Percentiles rank a stretch among this genome's conserved stretches.
Conservation (phyloP, 1,140 invertebrate genomes). For the Periplaneta americana region DNA sequence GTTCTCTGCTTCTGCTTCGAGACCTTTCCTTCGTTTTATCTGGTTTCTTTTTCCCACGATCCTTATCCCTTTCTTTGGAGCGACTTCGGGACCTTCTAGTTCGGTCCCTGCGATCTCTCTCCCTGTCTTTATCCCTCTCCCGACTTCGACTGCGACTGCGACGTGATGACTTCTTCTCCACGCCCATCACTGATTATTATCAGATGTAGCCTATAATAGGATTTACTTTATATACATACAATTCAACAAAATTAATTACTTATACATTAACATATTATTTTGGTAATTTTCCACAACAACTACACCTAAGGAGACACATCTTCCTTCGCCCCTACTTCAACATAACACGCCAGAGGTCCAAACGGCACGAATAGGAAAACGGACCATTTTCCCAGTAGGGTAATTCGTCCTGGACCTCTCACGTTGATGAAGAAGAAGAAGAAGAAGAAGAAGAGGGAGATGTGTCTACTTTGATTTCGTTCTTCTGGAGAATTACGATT, state of each 20-base stretch:
- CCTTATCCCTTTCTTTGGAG: slow-evolving; percentile 35
- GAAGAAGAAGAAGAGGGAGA: too few species aligned
- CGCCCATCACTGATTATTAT: not conserved
- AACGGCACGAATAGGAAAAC: too few species aligned
- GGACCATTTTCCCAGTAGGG: too few species aligned
- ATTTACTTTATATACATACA: too few species aligned
- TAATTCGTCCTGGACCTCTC: too few species aligned
- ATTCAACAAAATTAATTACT: not conserved
- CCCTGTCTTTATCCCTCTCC: slow-evolving; percentile 27
- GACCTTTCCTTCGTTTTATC: slow-evolving; percentile 1
- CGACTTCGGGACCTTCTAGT: slow-evolving; percentile 35
- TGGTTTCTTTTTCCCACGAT: slow-evolving; percentile 29
- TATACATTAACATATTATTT: not conserved
- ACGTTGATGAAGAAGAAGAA: too few species aligned
- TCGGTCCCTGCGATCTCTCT: slow-evolving; percentile 26
- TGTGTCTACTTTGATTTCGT: too few species aligned
- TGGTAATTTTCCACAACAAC: not conserved
- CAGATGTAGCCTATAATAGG: too few species aligned
- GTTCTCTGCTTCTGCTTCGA: slow-evolving; percentile 26
- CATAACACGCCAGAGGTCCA: too few species aligned
- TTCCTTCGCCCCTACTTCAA: too few species aligned
- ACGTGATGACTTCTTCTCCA: slow-evolving; percentile 7
- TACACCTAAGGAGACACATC: too few species aligned
- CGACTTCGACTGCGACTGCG: not conserved
- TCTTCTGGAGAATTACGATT: too few species aligned